phyloP scores from a whole-genome alignment of 1,140 invertebrate species.

The Rhizoglyphus robini region DNA sequence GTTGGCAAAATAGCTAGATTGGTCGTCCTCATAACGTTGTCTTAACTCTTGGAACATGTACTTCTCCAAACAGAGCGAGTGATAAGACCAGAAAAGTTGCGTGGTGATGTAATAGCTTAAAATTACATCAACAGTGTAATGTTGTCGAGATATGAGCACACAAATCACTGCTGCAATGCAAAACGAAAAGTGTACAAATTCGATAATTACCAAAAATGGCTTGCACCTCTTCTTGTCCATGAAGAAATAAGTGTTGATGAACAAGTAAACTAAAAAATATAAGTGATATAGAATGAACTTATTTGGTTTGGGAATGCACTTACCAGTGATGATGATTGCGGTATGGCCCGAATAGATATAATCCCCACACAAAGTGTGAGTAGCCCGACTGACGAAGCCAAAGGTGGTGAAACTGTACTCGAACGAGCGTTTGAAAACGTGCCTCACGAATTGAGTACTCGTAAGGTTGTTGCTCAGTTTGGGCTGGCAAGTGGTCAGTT shows the following conservation, averaged over 20 bases:
- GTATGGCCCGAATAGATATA: slow-evolving; percentile 83
- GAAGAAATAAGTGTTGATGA: slow-evolving; percentile 16
- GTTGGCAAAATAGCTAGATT: neutral
- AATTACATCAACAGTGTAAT: slow-evolving; percentile 80
- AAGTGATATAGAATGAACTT: neutral
- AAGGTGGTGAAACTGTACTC: slow-evolving; percentile 34
- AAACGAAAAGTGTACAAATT: slow-evolving; percentile 53
- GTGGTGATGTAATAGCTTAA: slow-evolving; percentile 81
- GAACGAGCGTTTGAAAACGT: neutral
- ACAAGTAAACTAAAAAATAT: neutral
- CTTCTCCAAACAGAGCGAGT: slow-evolving; percentile 36
- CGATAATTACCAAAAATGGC: slow-evolving; percentile 37
- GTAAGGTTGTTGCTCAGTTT: neutral
- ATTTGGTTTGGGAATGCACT: slow-evolving; percentile 7
- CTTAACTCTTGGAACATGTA: neutral
- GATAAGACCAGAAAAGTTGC: slow-evolving; percentile 76
- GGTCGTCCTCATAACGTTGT: neutral
- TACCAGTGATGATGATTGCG: slow-evolving; percentile 51
- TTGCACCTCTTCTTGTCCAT: neutral
- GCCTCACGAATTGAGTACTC: neutral
- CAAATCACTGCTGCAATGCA: slow-evolving; percentile 56
- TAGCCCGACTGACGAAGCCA: slow-evolving; percentile 70
- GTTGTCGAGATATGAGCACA: slow-evolving; percentile 66
- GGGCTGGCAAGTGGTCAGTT: neutral
- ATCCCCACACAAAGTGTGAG: slow-evolving; percentile 73